A percentile compares a stretch with the other conserved stretches of the same genome.
These are phyloP conservation scores for Colius striatus DNA, from an alignment of 2,113 vertebrate species.

Conservation along the genomic window DNA sequence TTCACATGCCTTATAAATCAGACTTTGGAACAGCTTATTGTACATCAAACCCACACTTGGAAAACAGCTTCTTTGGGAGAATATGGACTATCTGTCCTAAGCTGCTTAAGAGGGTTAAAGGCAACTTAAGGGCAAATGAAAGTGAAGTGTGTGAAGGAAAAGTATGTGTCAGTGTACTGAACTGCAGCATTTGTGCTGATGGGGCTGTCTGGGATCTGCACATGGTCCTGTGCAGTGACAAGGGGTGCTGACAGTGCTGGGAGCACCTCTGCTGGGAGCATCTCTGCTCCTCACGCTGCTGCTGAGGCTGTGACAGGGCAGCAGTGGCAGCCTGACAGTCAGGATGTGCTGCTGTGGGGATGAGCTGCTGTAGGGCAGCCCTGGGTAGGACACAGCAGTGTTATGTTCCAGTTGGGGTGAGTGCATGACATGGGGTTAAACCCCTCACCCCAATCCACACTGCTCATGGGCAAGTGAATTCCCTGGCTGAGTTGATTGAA, in stretches of 20 bases:
- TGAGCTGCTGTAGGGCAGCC: neutral
- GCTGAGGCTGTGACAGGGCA: neutral
- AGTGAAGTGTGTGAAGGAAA: neutral
- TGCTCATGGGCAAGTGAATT: neutral
- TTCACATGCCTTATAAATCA: constrained; percentile 54
- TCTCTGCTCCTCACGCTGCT: neutral
- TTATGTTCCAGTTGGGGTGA: neutral
- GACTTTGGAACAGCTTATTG: neutral
- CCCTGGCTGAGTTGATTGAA: neutral
- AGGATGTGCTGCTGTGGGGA: neutral
- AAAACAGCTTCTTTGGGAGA: neutral
- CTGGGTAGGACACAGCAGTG: neutral
- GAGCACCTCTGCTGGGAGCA: neutral
- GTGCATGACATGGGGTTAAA: neutral
- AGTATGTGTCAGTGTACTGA: fast-evolving
- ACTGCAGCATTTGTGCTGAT: fast-evolving
- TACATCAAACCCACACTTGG: neutral
- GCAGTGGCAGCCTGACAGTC: neutral
- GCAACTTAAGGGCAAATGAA: neutral
- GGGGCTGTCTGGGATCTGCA: neutral
- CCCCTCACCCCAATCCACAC: neutral
- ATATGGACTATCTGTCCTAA: neutral
- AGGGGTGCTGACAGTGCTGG: too few species aligned
- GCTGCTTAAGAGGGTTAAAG: neutral
- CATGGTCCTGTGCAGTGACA: neutral